Evolutionary conservation across 2,797 vertebrate genomes (phyloP).

Genomic region (Cuculus canorus): DNA sequence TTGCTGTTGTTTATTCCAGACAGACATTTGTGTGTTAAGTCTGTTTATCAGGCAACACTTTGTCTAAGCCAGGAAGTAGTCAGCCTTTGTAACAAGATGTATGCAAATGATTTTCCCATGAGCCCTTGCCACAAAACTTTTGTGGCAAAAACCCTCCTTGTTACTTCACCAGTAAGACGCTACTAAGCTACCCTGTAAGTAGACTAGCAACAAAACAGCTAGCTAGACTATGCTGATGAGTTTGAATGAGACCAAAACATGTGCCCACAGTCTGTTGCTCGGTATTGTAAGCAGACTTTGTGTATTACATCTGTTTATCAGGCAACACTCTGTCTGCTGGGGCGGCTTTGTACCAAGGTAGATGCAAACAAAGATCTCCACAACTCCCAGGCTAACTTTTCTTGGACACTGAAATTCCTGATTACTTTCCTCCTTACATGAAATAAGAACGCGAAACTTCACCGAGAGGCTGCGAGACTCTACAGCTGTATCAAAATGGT

Average conservation of each 20-base stretch:
- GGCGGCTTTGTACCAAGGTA: conserved; percentile 69
- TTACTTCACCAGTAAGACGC: conserved; percentile 74
- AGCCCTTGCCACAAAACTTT: conserved; percentile 75
- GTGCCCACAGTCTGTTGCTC: conserved; percentile 76
- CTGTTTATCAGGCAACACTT: conserved; percentile 84
- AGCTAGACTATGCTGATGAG: conserved; percentile 74
- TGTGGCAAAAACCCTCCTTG: conserved; percentile 70
- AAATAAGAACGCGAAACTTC: not conserved
- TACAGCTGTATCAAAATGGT: conserved; percentile 28
- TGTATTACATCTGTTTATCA: conserved; percentile 77
- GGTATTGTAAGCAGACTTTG: conserved; percentile 76
- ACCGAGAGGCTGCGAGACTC: not conserved
- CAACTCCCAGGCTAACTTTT: conserved; percentile 55
- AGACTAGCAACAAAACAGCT: conserved; percentile 73
- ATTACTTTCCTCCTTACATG: not conserved
- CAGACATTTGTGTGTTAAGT: conserved; percentile 83
- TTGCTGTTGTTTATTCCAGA: conserved; percentile 83
- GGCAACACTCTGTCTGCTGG: conserved; percentile 73
- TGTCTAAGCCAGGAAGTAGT: conserved; percentile 83
- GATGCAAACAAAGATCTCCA: conserved; percentile 57
- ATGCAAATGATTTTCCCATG: conserved; percentile 81
- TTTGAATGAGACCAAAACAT: conserved; percentile 75
- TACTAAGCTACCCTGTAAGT: conserved; percentile 73
- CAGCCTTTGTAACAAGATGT: conserved; percentile 81
- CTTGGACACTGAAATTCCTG: not conserved